Conservation (phyloP, 2,113 vertebrate genomes). For the Tiliqua scincoides region DNA sequence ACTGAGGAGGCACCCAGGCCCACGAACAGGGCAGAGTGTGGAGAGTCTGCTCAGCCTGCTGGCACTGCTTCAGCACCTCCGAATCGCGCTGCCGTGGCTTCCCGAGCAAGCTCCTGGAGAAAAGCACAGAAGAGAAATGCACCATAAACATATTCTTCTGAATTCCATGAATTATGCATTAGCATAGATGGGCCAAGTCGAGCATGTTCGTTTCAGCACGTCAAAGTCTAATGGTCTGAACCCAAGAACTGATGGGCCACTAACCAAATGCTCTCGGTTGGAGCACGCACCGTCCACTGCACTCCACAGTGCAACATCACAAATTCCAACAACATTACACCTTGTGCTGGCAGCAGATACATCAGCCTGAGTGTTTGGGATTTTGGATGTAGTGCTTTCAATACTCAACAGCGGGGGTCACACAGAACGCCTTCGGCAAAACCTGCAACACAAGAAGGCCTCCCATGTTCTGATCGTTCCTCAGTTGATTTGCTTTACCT, state of each 20-base stretch:
- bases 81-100: slow-evolving; percentile 69
- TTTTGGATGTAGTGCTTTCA: background rate
- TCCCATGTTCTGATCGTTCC: too few relatives aligned
- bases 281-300: background rate
- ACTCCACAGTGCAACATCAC: background rate
- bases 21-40: slow-evolving; percentile 73
- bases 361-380: background rate
- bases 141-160: background rate
- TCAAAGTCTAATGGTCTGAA: slow-evolving; percentile 22
- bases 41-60: slow-evolving; percentile 59
- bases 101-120: slow-evolving; percentile 71
- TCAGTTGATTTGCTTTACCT: too few relatives aligned
- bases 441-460: background rate
- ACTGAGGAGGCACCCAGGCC: slow-evolving; percentile 58
- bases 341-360: background rate
- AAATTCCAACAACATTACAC: background rate
- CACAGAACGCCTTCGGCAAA: background rate
- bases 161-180: slow-evolving; percentile 2
- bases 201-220: slow-evolving; percentile 19
- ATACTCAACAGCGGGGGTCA: background rate
- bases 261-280: background rate
- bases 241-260: background rate
- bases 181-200: slow-evolving; percentile 12
- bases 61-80: slow-evolving; percentile 75
- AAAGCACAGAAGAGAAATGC: background rate